These are phyloP conservation scores for Tarsius wallacei DNA, from an alignment of 2,797 vertebrate genomes.

Conservation along the genomic window DNA sequence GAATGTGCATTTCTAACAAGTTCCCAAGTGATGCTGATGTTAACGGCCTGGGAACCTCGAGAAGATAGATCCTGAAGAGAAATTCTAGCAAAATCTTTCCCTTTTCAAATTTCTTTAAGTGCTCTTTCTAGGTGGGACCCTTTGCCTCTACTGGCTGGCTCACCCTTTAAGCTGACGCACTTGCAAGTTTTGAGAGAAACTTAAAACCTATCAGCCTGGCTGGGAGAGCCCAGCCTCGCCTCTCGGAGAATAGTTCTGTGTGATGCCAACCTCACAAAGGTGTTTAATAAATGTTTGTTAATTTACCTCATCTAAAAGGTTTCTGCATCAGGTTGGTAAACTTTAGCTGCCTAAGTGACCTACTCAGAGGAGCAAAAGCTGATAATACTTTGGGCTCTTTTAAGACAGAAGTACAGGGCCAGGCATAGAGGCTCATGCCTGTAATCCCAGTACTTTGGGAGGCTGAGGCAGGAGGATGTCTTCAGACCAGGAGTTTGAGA, in stretches of 20 bases:
- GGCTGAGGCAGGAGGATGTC: not conserved
- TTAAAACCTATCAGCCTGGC: not conserved
- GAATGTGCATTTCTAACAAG: not conserved
- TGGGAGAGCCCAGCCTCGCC: not conserved
- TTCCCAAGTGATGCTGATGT: not conserved
- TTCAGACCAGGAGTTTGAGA: not conserved
- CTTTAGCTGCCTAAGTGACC: not conserved
- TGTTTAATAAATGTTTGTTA: not conserved
- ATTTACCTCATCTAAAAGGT: not conserved
- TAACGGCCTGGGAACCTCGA: not conserved
- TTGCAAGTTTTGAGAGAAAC: not conserved
- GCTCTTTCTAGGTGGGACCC: not conserved
- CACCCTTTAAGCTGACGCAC: not conserved
- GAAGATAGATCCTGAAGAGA: not conserved
- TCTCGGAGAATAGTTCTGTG: not conserved
- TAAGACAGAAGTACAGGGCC: not conserved
- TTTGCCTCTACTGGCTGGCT: not conserved
- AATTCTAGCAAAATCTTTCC: not conserved
- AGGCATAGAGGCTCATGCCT: not conserved
- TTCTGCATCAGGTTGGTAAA: not conserved
- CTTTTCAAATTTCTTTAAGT: not conserved
- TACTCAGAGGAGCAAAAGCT: not conserved
- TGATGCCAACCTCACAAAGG: rapidly evolving
- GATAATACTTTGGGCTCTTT: not conserved
- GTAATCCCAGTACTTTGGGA: not conserved